Evolutionary conservation across 2,797 vertebrate genomes (phyloP).

Genomic region (Rhabdomys pumilio): DNA sequence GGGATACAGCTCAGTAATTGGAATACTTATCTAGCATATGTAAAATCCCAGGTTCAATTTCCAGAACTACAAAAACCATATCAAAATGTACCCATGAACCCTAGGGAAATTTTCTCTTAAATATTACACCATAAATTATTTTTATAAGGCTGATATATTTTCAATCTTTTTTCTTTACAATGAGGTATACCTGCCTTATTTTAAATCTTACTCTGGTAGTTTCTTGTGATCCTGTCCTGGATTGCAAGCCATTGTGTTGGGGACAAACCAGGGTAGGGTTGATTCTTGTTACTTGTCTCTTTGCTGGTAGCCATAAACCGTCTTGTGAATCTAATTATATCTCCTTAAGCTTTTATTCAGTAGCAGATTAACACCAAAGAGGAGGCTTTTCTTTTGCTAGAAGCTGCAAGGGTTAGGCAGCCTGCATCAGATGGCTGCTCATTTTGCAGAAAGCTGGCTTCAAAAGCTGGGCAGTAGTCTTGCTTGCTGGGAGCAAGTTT

Average conservation of each 20-base stretch:
- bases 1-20: background rate
- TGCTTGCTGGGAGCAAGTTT: background rate
- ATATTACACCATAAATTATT: background rate
- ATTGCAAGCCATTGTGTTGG: background rate
- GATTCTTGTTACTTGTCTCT: background rate
- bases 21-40: background rate
- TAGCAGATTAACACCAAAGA: conserved; percentile 2
- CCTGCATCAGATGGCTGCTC: too few species aligned
- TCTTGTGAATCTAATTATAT: background rate
- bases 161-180: background rate
- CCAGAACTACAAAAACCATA: background rate
- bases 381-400: background rate
- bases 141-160: background rate
- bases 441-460: background rate
- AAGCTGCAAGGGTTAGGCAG: background rate
- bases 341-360: conserved; percentile 25
- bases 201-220: too few species aligned
- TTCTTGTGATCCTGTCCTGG: background rate
- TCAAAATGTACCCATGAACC: background rate
- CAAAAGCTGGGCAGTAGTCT: rapidly evolving
- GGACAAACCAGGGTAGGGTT: background rate
- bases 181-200: rapidly evolving
- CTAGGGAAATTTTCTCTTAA: background rate
- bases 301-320: background rate
- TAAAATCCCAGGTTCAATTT: background rate